Conservation (phyloP, 2,797 vertebrate species). For the Cirrhinus mrigala region DNA sequence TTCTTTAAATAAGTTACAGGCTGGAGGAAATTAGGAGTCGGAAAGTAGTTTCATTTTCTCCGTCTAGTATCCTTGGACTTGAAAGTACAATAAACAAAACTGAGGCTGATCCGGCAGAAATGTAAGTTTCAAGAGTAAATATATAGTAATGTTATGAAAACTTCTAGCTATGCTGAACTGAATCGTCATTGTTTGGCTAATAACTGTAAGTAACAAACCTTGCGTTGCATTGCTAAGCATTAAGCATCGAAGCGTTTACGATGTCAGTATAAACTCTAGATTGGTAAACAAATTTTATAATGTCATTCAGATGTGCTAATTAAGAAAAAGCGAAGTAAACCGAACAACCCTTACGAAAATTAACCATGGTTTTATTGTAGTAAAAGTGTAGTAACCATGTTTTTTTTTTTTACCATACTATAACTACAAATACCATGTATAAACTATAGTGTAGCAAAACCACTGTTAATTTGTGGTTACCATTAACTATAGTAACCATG, state of each 20-base stretch:
- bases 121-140: slow-evolving; percentile 18
- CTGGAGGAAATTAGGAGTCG: background rate
- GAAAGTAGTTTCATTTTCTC: slow-evolving; percentile 36
- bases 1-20: slow-evolving; percentile 10
- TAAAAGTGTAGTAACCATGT: background rate
- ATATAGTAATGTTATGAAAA: slow-evolving; percentile 14
- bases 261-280: background rate
- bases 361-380: background rate
- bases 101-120: background rate
- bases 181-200: background rate
- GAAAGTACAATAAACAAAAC: background rate
- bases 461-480: background rate
- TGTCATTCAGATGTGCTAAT: background rate
- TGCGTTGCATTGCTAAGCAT: background rate
- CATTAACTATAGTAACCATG: background rate
- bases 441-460: background rate
- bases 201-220: background rate
- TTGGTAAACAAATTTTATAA: background rate
- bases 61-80: background rate
- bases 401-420: background rate
- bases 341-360: background rate
- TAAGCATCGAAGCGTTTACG: background rate
- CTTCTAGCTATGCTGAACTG: background rate
- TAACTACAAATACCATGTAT: background rate
- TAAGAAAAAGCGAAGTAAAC: background rate